Conservation (phyloP, 2,797 vertebrate genomes). For the Meriones psammophilus region DNA sequence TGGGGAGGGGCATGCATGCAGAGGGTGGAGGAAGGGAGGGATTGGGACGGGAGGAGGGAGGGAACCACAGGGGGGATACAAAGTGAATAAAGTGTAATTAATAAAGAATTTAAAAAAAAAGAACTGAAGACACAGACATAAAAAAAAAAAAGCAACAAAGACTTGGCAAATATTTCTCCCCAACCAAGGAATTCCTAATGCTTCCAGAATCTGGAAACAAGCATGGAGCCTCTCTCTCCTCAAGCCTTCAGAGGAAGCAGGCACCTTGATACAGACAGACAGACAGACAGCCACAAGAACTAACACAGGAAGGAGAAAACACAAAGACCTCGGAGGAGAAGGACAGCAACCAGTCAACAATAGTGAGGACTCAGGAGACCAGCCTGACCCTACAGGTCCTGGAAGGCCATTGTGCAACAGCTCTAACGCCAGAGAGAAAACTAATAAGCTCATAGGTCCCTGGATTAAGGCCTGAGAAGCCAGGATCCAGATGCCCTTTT, state of each 20-base stretch:
- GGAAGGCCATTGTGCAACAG: background rate
- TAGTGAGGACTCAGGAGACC: background rate
- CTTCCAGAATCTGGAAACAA: background rate
- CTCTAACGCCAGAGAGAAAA: background rate
- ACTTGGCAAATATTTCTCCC: background rate
- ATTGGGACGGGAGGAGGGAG: no score
- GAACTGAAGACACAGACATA: background rate
- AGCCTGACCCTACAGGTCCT: background rate
- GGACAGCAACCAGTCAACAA: background rate
- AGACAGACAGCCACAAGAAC: background rate
- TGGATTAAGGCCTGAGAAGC: background rate
- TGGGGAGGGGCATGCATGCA: no score
- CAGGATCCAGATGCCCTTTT: background rate
- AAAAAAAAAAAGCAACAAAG: background rate
- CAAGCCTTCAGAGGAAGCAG: background rate
- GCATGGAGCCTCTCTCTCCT: background rate
- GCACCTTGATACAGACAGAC: background rate
- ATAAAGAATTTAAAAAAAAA: background rate
- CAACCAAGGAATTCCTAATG: background rate
- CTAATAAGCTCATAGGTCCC: background rate
- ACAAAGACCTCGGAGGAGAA: background rate
- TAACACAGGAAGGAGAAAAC: background rate
- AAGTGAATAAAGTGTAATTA: no score
- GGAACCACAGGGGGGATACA: no score
- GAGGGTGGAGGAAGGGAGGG: no score